phyloP scores from a whole-genome alignment of 2,797 vertebrate species.

The Furcifer pardalis region DNA sequence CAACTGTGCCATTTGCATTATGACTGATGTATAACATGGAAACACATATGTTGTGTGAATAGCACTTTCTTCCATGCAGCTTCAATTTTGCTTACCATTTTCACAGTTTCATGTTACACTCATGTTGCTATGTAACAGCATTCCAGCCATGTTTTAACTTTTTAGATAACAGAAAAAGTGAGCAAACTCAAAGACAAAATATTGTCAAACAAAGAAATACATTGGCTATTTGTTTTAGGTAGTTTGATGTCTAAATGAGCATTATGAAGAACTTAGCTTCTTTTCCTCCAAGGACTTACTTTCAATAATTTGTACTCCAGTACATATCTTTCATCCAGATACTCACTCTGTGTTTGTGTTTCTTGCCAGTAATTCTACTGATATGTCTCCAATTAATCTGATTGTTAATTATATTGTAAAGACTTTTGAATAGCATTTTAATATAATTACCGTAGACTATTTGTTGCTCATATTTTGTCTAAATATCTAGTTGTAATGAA shows the following conservation, averaged over 20 bases:
- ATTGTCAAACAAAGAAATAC: not conserved
- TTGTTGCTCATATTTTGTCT: not conserved
- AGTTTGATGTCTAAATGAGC: not conserved
- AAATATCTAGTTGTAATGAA: not conserved
- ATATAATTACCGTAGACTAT: not conserved
- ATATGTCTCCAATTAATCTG: not conserved
- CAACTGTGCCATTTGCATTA: too few species aligned
- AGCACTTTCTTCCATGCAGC: not conserved
- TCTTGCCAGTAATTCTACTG: not conserved
- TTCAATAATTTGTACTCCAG: not conserved
- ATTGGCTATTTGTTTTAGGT: not conserved
- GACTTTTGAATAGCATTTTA: not conserved
- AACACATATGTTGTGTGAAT: not conserved
- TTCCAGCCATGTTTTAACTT: not conserved
- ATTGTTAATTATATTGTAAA: too few species aligned
- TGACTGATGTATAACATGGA: too few species aligned
- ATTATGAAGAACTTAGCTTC: not conserved
- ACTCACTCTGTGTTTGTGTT: not conserved
- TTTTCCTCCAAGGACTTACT: not conserved
- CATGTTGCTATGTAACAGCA: too few species aligned
- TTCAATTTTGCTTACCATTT: too few species aligned
- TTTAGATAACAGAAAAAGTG: not conserved
- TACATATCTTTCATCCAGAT: not conserved
- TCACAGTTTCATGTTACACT: too few species aligned
- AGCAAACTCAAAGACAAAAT: not conserved